phyloP scores from a whole-genome alignment of 2,113 vertebrate species.

The Phyllopteryx taeniolatus region DNA sequence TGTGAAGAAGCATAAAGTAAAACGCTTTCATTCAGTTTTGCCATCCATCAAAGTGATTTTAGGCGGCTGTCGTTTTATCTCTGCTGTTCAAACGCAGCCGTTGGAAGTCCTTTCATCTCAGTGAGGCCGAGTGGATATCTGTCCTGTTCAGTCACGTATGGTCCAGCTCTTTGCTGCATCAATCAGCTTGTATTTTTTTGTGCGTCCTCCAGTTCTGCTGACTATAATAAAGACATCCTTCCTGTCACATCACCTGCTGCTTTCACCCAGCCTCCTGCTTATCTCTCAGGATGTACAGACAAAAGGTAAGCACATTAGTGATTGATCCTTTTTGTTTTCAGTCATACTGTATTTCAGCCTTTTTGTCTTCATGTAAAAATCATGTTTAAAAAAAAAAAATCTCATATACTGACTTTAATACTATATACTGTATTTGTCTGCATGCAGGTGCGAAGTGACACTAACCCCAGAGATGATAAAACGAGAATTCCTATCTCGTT shows the following conservation, averaged over 20 bases:
- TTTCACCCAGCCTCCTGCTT: conserved; percentile 34
- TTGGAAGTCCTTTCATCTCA: conserved; percentile 30
- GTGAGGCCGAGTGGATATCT: conserved; percentile 16
- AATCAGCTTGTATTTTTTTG: conserved; percentile 19
- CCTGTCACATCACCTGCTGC: conserved; percentile 32
- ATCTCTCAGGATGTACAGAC: conserved; percentile 21
- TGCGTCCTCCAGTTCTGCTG: conserved; percentile 41
- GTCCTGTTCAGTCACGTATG: conserved; percentile 11
- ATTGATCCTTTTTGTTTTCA: neutral
- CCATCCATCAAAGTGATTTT: conserved; percentile 3
- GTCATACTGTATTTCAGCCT: neutral
- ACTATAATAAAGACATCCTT: conserved; percentile 49
- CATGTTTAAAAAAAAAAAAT: neutral
- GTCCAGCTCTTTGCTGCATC: conserved; percentile 19
- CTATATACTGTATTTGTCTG: neutral
- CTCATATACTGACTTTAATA: neutral
- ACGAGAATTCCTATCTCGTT: conserved; percentile 74
- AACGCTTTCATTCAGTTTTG: conserved; percentile 14
- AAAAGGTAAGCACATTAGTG: conserved; percentile 37
- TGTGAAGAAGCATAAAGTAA: neutral
- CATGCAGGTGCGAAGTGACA: neutral
- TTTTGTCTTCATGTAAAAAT: neutral
- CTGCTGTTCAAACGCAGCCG: conserved; percentile 23
- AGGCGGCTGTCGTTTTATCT: conserved; percentile 19
- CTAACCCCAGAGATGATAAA: conserved; percentile 84